These are phyloP conservation scores for Nematolebias whitei DNA, from an alignment of 2,113 vertebrate species.

Conservation along the genomic window DNA sequence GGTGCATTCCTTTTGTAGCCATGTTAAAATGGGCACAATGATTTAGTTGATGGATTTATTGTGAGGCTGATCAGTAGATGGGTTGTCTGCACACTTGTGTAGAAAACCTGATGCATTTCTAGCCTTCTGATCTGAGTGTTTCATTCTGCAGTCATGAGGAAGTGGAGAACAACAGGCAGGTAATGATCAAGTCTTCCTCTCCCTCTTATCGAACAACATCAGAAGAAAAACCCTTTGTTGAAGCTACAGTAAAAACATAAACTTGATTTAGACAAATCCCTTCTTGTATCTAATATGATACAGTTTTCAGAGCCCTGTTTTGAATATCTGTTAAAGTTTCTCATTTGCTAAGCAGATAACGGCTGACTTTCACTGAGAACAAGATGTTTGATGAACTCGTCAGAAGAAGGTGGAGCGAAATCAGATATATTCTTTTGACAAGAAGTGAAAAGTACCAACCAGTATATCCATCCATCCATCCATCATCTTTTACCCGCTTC, in stretches of 20 bases:
- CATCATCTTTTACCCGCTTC: too few relatives aligned
- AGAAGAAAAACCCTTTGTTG: slow-evolving; percentile 28
- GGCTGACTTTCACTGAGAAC: slow-evolving; percentile 25
- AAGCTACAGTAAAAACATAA: slow-evolving; percentile 47
- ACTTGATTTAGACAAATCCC: slow-evolving; percentile 59
- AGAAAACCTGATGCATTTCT: too few relatives aligned
- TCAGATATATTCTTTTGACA: background rate
- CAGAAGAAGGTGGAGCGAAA: slow-evolving; percentile 18
- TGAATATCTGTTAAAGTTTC: slow-evolving; percentile 7
- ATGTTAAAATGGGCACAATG: background rate
- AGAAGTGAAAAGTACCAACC: too few relatives aligned
- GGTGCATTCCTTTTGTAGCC: background rate
- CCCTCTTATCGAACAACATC: slow-evolving; percentile 44
- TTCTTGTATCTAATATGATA: background rate
- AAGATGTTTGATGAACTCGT: slow-evolving; percentile 14
- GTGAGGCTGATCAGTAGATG: too few relatives aligned
- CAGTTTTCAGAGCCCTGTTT: slow-evolving; percentile 23
- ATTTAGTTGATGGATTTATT: background rate
- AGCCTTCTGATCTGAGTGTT: background rate
- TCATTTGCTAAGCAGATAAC: slow-evolving; percentile 23
- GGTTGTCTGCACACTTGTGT: too few relatives aligned
- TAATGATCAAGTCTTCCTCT: slow-evolving; percentile 33
- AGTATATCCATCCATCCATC: too few relatives aligned
- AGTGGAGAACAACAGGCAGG: background rate
- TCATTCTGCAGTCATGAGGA: background rate